Percentiles rank a stretch among this genome's conserved stretches.
Conservation (phyloP, 1,140 invertebrate species). For the Trinorchestia longiramus region DNA sequence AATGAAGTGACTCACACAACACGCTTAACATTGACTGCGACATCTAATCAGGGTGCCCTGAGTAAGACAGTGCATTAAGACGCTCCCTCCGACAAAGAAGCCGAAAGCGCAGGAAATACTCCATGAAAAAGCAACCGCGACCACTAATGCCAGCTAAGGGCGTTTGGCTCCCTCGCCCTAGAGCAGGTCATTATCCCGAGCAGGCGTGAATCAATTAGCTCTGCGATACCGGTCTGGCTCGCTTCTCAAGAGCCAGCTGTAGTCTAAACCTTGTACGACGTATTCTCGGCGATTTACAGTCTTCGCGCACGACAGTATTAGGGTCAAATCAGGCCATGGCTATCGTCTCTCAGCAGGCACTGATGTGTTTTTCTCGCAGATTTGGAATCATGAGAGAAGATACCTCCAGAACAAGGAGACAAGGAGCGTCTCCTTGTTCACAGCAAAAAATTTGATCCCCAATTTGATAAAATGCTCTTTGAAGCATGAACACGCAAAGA, state of each 20-base stretch:
- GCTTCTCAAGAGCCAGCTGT: constrained; percentile 44
- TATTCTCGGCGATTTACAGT: not conserved
- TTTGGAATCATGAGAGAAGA: constrained; percentile 46
- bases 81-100: not conserved
- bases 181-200: constrained; percentile 54
- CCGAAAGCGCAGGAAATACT: constrained; percentile 28
- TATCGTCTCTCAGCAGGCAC: not conserved
- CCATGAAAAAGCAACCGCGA: constrained; percentile 46
- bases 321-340: not conserved
- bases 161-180: constrained; percentile 44
- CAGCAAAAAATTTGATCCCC: not conserved
- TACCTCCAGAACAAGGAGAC: not conserved
- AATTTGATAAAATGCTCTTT: not conserved
- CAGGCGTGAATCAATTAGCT: constrained; percentile 55
- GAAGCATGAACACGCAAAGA: not conserved
- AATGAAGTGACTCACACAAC: not conserved
- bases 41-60: not conserved
- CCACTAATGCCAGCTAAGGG: constrained; percentile 52
- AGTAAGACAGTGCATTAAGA: constrained; percentile 27
- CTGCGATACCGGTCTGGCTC: constrained; percentile 48
- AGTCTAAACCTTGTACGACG: constrained; percentile 24
- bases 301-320: constrained; percentile 1
- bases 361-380: constrained; percentile 31
- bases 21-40: not conserved
- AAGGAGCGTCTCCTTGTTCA: not conserved